Conservation (phyloP, 2,797 vertebrate genomes). For the Paguma larvata region DNA sequence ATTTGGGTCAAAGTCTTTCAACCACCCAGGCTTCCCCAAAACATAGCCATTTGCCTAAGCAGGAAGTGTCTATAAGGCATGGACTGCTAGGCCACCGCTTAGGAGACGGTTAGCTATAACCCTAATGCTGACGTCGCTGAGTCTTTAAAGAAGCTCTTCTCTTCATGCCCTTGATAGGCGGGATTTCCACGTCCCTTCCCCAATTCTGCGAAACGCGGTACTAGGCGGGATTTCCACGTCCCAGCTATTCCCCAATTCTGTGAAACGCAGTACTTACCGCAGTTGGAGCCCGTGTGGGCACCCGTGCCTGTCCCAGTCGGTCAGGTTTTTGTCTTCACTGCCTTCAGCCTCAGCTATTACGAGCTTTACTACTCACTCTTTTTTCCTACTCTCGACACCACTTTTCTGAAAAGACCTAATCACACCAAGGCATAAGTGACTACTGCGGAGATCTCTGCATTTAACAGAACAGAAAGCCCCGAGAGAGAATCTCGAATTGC, state of each 20-base stretch:
- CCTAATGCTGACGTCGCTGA: neutral
- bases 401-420: conserved; percentile 24
- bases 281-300: neutral
- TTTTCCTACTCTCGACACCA: neutral
- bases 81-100: neutral
- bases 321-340: neutral
- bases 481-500: neutral
- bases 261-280: neutral
- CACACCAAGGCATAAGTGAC: neutral
- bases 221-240: neutral
- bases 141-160: neutral
- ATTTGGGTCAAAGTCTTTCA: neutral
- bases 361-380: neutral
- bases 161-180: neutral
- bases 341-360: neutral
- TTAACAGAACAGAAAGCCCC: neutral
- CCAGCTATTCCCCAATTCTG: neutral
- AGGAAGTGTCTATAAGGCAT: neutral
- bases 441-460: neutral
- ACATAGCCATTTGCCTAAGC: neutral
- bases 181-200: neutral
- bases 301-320: neutral
- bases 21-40: neutral
- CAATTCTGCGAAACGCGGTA: neutral
- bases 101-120: neutral